Evolutionary conservation across 2,888 invertebrate genomes (phyloP), one percentile per base, ranked within the genome.

Genomic region (Hedya salicella): DNA sequence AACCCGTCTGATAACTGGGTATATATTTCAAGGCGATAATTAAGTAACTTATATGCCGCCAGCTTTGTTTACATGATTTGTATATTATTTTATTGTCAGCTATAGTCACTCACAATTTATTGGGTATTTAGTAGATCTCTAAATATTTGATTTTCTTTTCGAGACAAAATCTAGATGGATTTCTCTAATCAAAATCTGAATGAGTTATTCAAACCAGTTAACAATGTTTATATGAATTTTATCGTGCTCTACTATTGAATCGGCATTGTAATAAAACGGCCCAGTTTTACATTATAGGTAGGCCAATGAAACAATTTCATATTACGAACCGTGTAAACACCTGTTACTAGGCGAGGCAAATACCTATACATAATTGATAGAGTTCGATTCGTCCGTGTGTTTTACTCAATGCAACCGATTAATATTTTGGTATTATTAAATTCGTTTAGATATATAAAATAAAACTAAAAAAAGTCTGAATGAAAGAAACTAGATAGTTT

Each of bases 1-100:
- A 88, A 86, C 85, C 84, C 81, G 83, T 72, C 82, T 85, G 90
- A 91, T 91, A 90, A 85, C 85, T 85, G 89, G 87, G 82, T 88
- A 90, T 88, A 81, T 88, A 86, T 88, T 87, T 80, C 91, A 91
- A 91, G 91, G 91, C 83, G 85, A 86, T 85, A 76, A 85, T 89
- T 87, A 88, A 85, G 87, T 86, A 87, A 89, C 82, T 61, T 40
- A 60, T 54, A 61, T 65, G 42, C 30, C 16, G 21, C 36, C 21
- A 39, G 25, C 48, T 64, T 61, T 61, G 54, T 61, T 66, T 48
- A 60, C 60, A 49, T 66, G 36, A 57, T 50, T 40, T 57, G 21
- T 48, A 21, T 54, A 25, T 52, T 17, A 16, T 14, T 16, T 59
- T 36, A 36, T 9, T 5, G 13, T 44, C 50, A 65, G 39, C 59